These are phyloP conservation scores for Porites divaricata DNA, from an alignment of 92 coral and sea anemone species.

Conservation along the genomic window DNA sequence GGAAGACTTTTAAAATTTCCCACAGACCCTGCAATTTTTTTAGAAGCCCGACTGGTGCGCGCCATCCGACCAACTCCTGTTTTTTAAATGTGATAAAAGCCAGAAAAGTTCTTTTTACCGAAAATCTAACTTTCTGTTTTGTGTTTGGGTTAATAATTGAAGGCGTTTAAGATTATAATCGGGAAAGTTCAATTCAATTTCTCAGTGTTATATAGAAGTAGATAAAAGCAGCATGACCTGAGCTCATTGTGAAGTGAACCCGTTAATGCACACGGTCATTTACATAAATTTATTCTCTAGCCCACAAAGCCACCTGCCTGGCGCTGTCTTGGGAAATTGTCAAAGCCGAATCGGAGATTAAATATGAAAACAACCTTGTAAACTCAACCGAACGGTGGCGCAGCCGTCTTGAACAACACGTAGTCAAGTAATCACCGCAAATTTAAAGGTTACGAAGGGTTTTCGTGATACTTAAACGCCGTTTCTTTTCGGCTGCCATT, in stretches of 20 bases:
- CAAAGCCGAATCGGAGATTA: conserved; percentile 35
- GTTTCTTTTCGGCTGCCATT: neutral
- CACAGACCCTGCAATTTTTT: neutral
- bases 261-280: conserved; percentile 54
- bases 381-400: conserved; percentile 11
- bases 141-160: conserved; percentile 13
- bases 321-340: conserved; percentile 8
- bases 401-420: neutral
- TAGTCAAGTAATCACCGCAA: neutral
- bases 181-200: conserved; percentile 33
- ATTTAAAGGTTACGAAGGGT: neutral
- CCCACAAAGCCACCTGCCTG: conserved; percentile 45
- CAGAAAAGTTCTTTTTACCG: neutral
- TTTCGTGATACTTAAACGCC: neutral
- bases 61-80: neutral
- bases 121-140: neutral
- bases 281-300: conserved; percentile 63
- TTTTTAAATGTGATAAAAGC: too few species aligned
- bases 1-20: neutral
- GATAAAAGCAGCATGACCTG: conserved; percentile 10
- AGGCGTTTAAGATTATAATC: conserved; percentile 35
- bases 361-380: conserved; percentile 29
- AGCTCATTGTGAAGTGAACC: conserved; percentile 36
- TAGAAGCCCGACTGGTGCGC: neutral
- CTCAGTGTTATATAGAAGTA: neutral